Percentiles rank a stretch among this genome's conserved stretches.
phyloP scores from a whole-genome alignment of 2,797 vertebrate species.

The Sebastes trivittatus region DNA sequence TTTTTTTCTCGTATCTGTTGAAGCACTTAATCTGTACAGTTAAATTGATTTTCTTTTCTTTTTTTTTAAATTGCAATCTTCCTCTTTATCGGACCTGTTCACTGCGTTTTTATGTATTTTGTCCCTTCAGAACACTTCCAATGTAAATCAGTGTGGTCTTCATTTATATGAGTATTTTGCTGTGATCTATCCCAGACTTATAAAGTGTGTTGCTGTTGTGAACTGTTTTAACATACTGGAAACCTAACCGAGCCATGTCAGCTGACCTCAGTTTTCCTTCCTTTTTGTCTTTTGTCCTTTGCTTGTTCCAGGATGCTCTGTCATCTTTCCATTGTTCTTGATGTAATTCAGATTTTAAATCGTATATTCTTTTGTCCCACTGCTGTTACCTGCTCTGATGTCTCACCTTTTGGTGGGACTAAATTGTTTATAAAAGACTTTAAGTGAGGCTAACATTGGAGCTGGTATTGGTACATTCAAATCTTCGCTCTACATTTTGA shows the following conservation, averaged over 20 bases:
- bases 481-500: neutral
- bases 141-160: slow-evolving; percentile 4
- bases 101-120: slow-evolving; percentile 2
- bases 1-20: neutral
- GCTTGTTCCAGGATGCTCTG: slow-evolving; percentile 13
- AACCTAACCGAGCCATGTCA: slow-evolving; percentile 74
- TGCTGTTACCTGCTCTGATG: slow-evolving; percentile 39
- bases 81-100: neutral
- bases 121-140: slow-evolving; percentile 3
- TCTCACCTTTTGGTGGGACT: slow-evolving; percentile 22
- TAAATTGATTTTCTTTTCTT: neutral
- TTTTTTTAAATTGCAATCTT: neutral
- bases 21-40: slow-evolving; percentile 59
- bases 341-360: neutral
- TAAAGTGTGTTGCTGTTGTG: slow-evolving; percentile 56
- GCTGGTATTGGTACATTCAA: neutral
- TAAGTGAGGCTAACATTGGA: slow-evolving; percentile 8
- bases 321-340: neutral
- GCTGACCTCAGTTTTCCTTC: slow-evolving; percentile 73
- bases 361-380: slow-evolving; percentile 15
- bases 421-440: neutral
- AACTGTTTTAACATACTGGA: slow-evolving; percentile 71
- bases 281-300: slow-evolving; percentile 16
- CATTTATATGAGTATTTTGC: slow-evolving; percentile 26
- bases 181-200: slow-evolving; percentile 49